A percentile compares a stretch with the other conserved stretches of the same genome.
Evolutionary conservation across 2,888 invertebrate genomes (phyloP).

Genomic region (Agriopis aurantiaria): DNA sequence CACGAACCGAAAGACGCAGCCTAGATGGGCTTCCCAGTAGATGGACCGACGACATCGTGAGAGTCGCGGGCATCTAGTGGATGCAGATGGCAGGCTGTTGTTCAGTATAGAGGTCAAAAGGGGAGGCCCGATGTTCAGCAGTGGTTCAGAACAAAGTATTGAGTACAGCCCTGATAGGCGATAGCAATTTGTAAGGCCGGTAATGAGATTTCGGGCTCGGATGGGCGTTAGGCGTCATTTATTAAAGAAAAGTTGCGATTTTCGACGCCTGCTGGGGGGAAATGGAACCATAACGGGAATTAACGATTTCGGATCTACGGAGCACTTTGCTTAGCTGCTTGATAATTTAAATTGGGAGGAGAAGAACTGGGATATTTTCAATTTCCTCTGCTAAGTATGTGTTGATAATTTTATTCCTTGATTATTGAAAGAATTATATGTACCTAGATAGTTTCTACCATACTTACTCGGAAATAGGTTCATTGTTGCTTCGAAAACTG

Average conservation of each 20-base stretch:
- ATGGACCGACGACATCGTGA: too few relatives aligned
- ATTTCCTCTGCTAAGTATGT: background rate
- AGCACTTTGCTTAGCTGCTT: background rate
- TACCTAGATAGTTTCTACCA: too few relatives aligned
- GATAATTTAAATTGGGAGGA: slow-evolving; percentile 1
- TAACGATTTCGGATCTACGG: slow-evolving; percentile 17
- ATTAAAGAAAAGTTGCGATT: slow-evolving; percentile 61
- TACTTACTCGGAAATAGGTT: too few relatives aligned
- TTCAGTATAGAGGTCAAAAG: too few relatives aligned
- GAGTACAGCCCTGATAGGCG: slow-evolving; percentile 60
- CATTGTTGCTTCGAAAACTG: too few relatives aligned
- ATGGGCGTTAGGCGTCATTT: slow-evolving; percentile 61
- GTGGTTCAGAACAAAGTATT: slow-evolving; percentile 25
- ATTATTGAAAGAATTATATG: too few relatives aligned
- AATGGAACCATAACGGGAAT: slow-evolving; percentile 49
- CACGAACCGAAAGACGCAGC: too few relatives aligned
- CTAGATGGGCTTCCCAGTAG: too few relatives aligned
- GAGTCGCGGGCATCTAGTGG: too few relatives aligned
- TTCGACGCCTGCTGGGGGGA: slow-evolving; percentile 42
- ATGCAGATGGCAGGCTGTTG: too few relatives aligned
- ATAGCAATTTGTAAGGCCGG: slow-evolving; percentile 69
- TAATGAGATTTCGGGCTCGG: slow-evolving; percentile 71
- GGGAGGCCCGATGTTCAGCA: too few relatives aligned
- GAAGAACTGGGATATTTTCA: background rate
- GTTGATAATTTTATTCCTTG: background rate